These are phyloP conservation scores for Chlamydotis undulata DNA, from an alignment of 2,113 vertebrate genomes.

Conservation along the genomic window DNA sequence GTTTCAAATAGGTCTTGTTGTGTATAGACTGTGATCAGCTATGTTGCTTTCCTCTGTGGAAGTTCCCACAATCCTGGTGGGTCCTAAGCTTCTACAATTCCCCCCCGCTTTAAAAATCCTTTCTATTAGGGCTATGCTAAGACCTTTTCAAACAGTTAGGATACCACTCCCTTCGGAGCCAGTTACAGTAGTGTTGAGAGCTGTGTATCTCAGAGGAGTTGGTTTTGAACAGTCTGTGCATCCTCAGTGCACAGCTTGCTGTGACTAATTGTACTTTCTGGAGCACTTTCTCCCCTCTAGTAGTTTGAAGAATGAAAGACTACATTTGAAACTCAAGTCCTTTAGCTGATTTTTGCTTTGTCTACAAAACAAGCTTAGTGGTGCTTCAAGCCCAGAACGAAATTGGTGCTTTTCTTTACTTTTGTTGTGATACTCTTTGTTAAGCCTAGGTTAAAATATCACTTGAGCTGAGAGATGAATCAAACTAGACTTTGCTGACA, in stretches of 20 bases:
- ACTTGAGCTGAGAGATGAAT: not conserved
- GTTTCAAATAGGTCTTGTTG: not conserved
- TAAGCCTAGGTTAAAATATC: not conserved
- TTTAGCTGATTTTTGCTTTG: not conserved
- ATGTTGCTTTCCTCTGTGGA: not conserved
- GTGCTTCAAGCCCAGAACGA: not conserved
- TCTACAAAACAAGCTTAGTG: not conserved
- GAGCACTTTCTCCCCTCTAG: not conserved
- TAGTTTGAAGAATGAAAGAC: not conserved
- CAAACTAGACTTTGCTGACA: not conserved
- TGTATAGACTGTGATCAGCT: not conserved
- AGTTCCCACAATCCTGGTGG: not conserved
- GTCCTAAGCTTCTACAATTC: not conserved
- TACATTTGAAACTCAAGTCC: not conserved
- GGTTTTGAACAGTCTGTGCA: not conserved
- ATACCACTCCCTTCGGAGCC: not conserved
- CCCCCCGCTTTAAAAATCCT: not conserved
- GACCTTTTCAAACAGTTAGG: not conserved
- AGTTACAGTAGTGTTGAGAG: not conserved
- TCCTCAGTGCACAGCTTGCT: slow-evolving; percentile 25
- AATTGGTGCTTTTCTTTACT: not conserved
- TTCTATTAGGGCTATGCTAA: not conserved
- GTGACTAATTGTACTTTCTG: not conserved
- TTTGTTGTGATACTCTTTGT: not conserved
- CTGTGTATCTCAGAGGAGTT: not conserved